These are phyloP conservation scores for Cetoscarus ocellatus DNA, from an alignment of 2,797 vertebrate genomes.

Conservation along the genomic window DNA sequence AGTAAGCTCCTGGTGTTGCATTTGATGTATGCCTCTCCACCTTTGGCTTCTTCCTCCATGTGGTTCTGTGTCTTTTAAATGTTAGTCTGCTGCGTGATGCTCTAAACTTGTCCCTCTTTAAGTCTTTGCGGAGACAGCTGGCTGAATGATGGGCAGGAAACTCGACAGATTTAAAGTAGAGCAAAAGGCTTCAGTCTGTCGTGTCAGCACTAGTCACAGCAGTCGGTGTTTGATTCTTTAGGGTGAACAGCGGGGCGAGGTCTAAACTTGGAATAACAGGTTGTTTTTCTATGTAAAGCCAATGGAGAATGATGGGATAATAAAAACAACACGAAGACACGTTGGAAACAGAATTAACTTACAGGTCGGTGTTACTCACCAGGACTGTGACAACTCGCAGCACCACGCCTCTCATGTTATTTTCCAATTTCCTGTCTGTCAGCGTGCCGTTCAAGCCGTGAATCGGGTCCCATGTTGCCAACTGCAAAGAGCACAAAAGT, in stretches of 20 bases:
- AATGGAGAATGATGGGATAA: conserved; percentile 6
- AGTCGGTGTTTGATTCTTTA: conserved; percentile 22
- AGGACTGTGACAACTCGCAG: conserved; percentile 95
- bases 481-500: conserved; percentile 80
- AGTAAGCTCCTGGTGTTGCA: conserved; percentile 26
- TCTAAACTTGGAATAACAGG: conserved; percentile 16
- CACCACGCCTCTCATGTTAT: conserved; percentile 98
- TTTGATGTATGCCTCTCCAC: conserved; percentile 18
- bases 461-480: conserved; percentile 97
- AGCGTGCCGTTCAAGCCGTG: conserved; percentile 96
- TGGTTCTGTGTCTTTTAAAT: conserved; percentile 16
- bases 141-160: conserved; percentile 26
- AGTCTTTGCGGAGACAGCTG: conserved; percentile 12
- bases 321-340: neutral
- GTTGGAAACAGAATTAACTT: conserved; percentile 2
- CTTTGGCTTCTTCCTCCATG: conserved; percentile 2
- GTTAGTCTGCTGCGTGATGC: conserved; percentile 17
- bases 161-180: conserved; percentile 11
- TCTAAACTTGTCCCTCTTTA: conserved; percentile 10
- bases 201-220: conserved; percentile 18
- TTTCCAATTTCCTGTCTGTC: conserved; percentile 97
- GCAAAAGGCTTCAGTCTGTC: conserved; percentile 30
- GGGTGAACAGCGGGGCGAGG: conserved; percentile 19
- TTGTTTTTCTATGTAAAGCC: neutral
- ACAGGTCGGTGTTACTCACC: conserved; percentile 83